Base-by-base conservation (phyloP, 2,797 vertebrate genomes). In the Scolopax bukidnonensis region DNA sequence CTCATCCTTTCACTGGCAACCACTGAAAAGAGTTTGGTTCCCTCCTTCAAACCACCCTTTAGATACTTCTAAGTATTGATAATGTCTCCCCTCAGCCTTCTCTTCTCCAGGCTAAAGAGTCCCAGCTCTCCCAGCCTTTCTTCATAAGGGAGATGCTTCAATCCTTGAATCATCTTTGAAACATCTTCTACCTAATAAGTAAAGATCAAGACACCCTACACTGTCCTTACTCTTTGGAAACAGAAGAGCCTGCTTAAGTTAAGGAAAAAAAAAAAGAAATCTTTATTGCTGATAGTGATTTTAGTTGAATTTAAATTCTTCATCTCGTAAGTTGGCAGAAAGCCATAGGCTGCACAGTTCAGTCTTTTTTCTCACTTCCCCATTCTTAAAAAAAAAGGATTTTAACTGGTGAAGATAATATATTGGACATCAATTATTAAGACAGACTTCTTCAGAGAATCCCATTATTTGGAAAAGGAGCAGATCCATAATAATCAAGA, bases 161-260 rank as follows among this genome's bases (percentile, higher is more conserved):
- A 36, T 36, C 36, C 9, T 36, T 8, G 36, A 36, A 9, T 36
- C 36, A 36, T 36, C 36, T 36, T 36, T 8, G 36, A 36, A 9
- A 8, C 36, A 36, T 36, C 36, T 36, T 36, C 4, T 7, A 68
- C 56, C 33, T 16, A 41, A 10, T 11, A 53, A 1, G 1, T 0
- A 5, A 28, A 79, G 38, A 45, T 32, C 6, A 21, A 61, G 21
- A 25, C 57, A 50, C 33, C 23, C 38, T 63, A 61, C 48, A 4
- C 3, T 53, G 12, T n/a, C 74, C 59, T 10, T 73, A 57, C 53
- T 53, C n/a, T 33, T 81, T 56, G 47, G 43, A 91, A 94, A 95
- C 2, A 87, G 59, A 89, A 82, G 59, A 71, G n/a, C n/a, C 23
- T 57, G 51, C 21, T 41, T 53, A 48, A 77, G 6, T 21, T 50